Evolutionary conservation across 1,140 invertebrate species (phyloP).

Genomic region (Nomia melanderi): DNA sequence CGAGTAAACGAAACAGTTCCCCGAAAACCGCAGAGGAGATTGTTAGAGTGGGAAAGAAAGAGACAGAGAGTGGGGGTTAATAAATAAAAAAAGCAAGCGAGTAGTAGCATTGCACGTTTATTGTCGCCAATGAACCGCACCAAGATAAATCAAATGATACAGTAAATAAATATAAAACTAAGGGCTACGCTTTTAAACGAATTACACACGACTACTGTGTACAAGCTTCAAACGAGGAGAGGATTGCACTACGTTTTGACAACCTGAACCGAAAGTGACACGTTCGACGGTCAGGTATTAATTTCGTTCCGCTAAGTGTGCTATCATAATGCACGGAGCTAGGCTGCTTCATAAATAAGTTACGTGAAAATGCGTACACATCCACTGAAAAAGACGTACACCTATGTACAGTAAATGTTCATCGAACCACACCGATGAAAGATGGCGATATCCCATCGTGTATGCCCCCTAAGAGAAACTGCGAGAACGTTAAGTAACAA

Average conservation of each 20-base stretch:
- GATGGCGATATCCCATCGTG: background rate
- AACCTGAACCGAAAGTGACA: conserved; percentile 58
- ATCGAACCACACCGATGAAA: background rate
- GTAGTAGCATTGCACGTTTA: conserved; percentile 75
- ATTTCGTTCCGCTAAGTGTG: background rate
- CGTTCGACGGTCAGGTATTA: conserved; percentile 8
- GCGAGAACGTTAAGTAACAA: background rate
- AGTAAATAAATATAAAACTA: conserved; percentile 63
- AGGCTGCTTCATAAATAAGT: conserved; percentile 13
- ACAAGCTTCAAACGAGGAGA: conserved; percentile 45
- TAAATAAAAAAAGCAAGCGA: conserved; percentile 77
- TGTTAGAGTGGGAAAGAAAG: conserved; percentile 68
- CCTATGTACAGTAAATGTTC: conserved; percentile 13
- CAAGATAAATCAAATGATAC: conserved; percentile 62
- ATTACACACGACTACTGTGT: conserved; percentile 52
- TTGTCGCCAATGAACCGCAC: conserved; percentile 67
- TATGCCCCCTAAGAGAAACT: background rate
- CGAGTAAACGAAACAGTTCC: conserved; percentile 36
- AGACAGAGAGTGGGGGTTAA: conserved; percentile 69
- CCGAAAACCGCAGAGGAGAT: conserved; percentile 51
- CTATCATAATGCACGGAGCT: background rate
- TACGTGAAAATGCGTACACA: background rate
- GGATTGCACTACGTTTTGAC: conserved; percentile 42
- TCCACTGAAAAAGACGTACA: background rate
- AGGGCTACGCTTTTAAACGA: conserved; percentile 50